Evolutionary conservation across 2,797 vertebrate species (phyloP).

Genomic region (Sebastes taczanowskii): DNA sequence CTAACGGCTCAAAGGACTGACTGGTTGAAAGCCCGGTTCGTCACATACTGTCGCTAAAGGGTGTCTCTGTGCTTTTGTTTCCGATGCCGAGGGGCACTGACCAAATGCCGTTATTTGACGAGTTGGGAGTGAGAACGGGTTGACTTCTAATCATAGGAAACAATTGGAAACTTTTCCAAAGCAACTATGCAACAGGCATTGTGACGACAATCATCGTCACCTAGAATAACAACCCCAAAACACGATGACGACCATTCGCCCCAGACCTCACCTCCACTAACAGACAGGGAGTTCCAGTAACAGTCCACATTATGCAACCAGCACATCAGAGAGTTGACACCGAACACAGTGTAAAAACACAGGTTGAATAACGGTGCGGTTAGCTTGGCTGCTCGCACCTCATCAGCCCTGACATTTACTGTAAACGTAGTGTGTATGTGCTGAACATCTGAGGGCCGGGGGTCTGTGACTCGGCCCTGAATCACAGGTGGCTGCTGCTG

Average conservation of each 20-base stretch:
- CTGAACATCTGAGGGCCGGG: conserved; percentile 62
- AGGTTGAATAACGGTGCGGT: conserved; percentile 40
- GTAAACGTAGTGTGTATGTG: conserved; percentile 63
- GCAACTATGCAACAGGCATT: neutral
- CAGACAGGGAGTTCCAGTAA: conserved; percentile 57
- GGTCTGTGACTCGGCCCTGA: conserved; percentile 62
- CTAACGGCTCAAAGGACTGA: too few species aligned
- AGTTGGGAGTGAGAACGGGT: too few species aligned
- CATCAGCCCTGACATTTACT: conserved; percentile 64
- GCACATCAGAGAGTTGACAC: conserved; percentile 18
- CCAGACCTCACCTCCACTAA: conserved; percentile 16
- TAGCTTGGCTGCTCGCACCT: conserved; percentile 25
- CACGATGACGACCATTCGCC: neutral
- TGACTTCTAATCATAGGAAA: too few species aligned
- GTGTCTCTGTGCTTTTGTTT: rapidly evolving
- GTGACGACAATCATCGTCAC: neutral
- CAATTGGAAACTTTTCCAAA: neutral
- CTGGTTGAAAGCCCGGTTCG: too few species aligned
- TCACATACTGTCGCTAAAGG: too few species aligned
- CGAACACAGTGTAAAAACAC: neutral
- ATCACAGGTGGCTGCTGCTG: conserved; percentile 72
- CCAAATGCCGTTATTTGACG: too few species aligned
- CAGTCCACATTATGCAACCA: conserved; percentile 33
- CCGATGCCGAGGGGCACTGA: too few species aligned
- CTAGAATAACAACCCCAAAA: neutral